These are phyloP conservation scores for Amyelois transitella DNA, from an alignment of 1,140 invertebrate species.

Conservation along the genomic window DNA sequence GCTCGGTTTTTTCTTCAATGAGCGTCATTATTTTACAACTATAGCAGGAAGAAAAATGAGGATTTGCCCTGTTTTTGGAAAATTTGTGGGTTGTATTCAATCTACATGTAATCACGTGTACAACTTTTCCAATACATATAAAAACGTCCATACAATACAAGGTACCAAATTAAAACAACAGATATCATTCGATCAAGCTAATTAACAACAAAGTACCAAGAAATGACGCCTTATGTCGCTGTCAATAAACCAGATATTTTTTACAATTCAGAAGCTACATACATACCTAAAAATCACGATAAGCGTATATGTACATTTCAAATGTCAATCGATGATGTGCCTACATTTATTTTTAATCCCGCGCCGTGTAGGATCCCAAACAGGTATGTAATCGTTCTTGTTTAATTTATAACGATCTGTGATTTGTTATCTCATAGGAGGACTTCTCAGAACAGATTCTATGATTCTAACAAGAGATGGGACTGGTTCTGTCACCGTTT, in stretches of 20 bases:
- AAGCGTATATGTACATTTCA: background rate
- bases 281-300: background rate
- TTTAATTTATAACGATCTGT: constrained; percentile 40
- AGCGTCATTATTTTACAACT: no score
- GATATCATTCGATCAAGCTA: background rate
- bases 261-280: background rate
- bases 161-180: no score
- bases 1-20: no score
- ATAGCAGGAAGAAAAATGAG: no score
- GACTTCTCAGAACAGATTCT: constrained; percentile 46
- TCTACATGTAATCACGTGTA: no score
- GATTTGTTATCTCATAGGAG: constrained; percentile 55
- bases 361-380: constrained; percentile 4
- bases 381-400: constrained; percentile 27
- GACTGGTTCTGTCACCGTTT: constrained; percentile 32
- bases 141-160: no score
- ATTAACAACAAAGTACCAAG: background rate
- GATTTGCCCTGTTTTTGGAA: no score
- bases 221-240: background rate
- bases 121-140: no score
- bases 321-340: constrained; percentile 1
- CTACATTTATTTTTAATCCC: constrained; percentile 7
- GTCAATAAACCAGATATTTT: background rate
- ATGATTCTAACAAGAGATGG: constrained; percentile 34
- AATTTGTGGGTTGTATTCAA: no score